These are phyloP conservation scores for Drosophila basisetae DNA, from an alignment of 2,888 invertebrate genomes.

Conservation along the genomic window DNA sequence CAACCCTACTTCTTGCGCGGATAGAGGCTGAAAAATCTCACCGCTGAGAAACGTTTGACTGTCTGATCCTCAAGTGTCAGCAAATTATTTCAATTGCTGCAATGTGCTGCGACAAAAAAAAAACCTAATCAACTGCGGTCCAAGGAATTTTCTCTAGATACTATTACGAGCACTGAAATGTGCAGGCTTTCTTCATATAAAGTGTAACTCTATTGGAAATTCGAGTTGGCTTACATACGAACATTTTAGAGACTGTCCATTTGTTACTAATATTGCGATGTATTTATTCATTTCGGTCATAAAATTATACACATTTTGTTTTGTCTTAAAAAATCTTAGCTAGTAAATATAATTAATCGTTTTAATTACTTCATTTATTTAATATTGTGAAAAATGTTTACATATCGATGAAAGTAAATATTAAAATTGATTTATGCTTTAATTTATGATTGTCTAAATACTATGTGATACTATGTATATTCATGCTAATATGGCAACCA, in stretches of 20 bases:
- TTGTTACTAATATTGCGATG: neutral
- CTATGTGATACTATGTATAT: neutral
- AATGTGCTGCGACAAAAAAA: neutral
- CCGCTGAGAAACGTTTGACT: constrained; percentile 39
- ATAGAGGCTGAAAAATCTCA: constrained; percentile 49
- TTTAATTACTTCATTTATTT: neutral
- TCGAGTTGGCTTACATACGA: neutral
- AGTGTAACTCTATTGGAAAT: neutral
- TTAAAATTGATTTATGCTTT: neutral
- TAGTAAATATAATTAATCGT: neutral
- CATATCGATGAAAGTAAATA: neutral
- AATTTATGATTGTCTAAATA: neutral
- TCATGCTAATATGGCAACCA: neutral
- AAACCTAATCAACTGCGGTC: constrained; percentile 52
- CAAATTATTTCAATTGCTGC: constrained; percentile 60
- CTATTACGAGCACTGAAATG: constrained; percentile 33
- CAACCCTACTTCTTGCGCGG: constrained; percentile 1
- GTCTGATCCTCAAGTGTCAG: constrained; percentile 47
- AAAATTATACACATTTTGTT: neutral
- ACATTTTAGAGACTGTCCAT: neutral
- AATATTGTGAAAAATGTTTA: neutral
- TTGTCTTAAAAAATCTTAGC: neutral
- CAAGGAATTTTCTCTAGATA: constrained; percentile 44
- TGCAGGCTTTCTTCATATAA: constrained; percentile 9
- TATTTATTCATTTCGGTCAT: neutral